Evolutionary conservation across 2,797 vertebrate genomes (phyloP).

Genomic region (Sebastes trivittatus): DNA sequence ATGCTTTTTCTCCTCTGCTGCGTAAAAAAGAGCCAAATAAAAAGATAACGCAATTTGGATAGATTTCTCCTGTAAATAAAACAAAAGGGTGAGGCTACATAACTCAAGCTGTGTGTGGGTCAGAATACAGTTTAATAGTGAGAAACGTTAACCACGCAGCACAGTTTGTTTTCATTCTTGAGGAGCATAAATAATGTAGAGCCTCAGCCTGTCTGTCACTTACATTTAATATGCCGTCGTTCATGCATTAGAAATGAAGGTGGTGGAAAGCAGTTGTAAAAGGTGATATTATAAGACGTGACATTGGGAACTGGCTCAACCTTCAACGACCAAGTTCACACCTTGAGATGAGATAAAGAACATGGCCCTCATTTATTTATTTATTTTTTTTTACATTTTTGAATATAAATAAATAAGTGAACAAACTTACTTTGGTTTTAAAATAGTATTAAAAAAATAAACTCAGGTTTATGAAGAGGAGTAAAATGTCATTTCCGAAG

Average conservation of each 20-base stretch:
- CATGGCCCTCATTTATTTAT: background rate
- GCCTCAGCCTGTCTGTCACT: slow-evolving; percentile 67
- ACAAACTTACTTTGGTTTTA: slow-evolving; percentile 4
- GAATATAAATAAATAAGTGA: background rate
- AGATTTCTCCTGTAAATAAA: slow-evolving; percentile 32
- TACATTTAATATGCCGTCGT: slow-evolving; percentile 60
- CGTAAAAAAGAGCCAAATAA: slow-evolving; percentile 6
- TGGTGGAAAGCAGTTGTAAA: slow-evolving; percentile 42
- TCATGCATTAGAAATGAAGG: slow-evolving; percentile 75
- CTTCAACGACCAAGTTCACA: slow-evolving; percentile 47
- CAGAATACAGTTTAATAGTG: slow-evolving; percentile 45
- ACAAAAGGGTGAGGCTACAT: slow-evolving; percentile 17
- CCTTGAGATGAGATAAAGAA: slow-evolving; percentile 30
- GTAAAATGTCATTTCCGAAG: slow-evolving; percentile 32
- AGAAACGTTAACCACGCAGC: slow-evolving; percentile 37
- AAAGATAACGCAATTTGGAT: slow-evolving; percentile 17
- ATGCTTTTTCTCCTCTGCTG: background rate
- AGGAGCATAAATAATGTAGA: slow-evolving; percentile 76
- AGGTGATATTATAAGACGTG: slow-evolving; percentile 60
- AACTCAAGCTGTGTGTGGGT: slow-evolving; percentile 28
- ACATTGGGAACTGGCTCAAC: slow-evolving; percentile 46
- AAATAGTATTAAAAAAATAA: background rate
- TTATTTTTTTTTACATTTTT: background rate
- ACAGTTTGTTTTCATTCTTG: slow-evolving; percentile 71
- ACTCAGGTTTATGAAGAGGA: slow-evolving; percentile 39